Conservation (phyloP, 2,797 vertebrate species). For the Acomys russatus region DNA sequence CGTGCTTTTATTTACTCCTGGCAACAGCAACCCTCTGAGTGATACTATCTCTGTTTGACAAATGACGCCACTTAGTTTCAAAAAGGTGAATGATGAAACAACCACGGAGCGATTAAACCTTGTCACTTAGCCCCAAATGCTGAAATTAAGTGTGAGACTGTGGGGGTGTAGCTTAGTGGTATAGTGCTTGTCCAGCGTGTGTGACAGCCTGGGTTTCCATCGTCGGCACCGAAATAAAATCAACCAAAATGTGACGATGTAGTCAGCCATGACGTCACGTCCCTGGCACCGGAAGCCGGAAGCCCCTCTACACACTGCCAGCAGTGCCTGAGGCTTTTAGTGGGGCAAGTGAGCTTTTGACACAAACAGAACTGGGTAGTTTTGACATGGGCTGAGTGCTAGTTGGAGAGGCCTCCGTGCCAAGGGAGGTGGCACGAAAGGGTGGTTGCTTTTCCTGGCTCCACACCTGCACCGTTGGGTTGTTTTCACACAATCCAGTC, state of each 20-base stretch:
- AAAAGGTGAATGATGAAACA: neutral
- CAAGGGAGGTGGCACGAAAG: neutral
- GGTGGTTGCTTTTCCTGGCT: neutral
- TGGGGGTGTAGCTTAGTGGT: neutral
- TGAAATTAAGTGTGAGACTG: neutral
- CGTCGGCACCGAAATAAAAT: neutral
- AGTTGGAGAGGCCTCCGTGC: neutral
- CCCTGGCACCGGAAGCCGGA: neutral
- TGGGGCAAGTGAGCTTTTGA: neutral
- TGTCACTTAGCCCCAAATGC: neutral
- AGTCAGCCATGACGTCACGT: neutral
- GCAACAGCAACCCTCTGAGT: neutral
- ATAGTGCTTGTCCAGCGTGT: neutral
- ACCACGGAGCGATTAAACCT: neutral
- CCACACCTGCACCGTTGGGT: neutral
- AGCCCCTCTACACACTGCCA: neutral
- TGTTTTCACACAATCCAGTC: neutral
- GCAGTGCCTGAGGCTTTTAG: neutral
- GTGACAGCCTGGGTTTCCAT: neutral
- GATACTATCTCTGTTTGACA: neutral
- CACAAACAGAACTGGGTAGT: neutral
- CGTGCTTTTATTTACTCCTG: neutral
- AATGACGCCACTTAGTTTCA: neutral
- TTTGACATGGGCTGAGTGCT: neutral
- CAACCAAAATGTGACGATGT: too few species aligned